Base-by-base conservation (phyloP, 2,113 vertebrate genomes). In the Vombatus ursinus region DNA sequence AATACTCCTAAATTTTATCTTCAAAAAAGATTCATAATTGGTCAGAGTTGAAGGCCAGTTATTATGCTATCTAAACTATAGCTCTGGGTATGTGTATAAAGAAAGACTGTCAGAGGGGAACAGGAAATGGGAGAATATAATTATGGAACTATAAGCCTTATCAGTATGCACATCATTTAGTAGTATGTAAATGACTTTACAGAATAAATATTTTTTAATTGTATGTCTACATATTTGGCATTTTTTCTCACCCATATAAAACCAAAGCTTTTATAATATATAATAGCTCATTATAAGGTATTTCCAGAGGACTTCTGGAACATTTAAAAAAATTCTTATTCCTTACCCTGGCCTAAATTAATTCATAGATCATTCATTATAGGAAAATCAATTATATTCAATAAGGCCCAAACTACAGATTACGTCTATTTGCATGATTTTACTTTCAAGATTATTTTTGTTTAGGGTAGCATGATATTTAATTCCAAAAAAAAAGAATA, bases 61-160 rank as follows among this genome's bases (percentile, higher is more conserved):
- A 50, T 95, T 51, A 44, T 44, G n/a, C 44, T 84, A 44, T 84
- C 68, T 84, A 77, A 77, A 77, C 37, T 77, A 50, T 14, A 93
- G 22, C 90, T 89, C 44, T 94, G 57, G 92, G 49, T 57, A 96
- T 51, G 24, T 9, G 90, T 54, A 25, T 50, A 77, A 52, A 16
- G 26, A 0, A 3, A 53, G 52, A 90, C 24, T 61, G 54, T 14
- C n/a, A n/a, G 61, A 77, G 92, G 26, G 24, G 50, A 95, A 89
- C 14, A n/a, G 44, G n/a, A 26, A 8, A 68, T 52, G 93, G 50
- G 90, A 92, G 47, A 94, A 94, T 95, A 25, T 93, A 96, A 26
- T 91, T 95, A 54, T 96, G 24, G 24, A 93, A 26, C 52, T 90
- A 25, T 89, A 52, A 50, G 19, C 2, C 28, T 95, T 93, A 92